Evolutionary conservation across 2,888 invertebrate species (phyloP), one percentile per base, ranked within the genome.

Genomic region (Andrena flavipes): DNA sequence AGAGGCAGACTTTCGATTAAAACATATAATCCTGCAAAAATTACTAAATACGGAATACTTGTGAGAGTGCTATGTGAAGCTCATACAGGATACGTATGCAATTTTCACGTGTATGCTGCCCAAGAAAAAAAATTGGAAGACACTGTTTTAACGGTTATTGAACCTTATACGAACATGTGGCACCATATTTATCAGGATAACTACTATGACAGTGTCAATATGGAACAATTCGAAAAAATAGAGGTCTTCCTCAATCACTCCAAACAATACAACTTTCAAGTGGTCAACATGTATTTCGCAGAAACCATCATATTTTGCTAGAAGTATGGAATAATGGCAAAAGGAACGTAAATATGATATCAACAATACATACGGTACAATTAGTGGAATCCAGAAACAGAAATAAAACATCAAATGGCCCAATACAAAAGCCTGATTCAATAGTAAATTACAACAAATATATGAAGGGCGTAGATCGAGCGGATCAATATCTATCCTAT

Each of bases 1-100:
- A 29, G 85, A 69, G 87, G 89, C 20, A 73, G 62, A 71, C 63
- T 51, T 0, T 63, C 35, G 5, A 16, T 64, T 7, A 56, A 16
- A 56, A 56, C 64, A 5, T 72, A 72, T 16, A 72, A 72, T 72
- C 54, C 72, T 72, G 33, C 33, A 33, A 33, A 33, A 33, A 33
- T 33, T 33, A 33, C 33, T 1, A 33, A 33, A 33, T 33, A 64
- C 64, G 72, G 54, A 13, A 73, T 64, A 73, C 42, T 73, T 4
- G 72, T 65, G 0, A 56, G 64, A 73, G 30, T 8, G 6, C 16
- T 73, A 0, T 56, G 20, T 59, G 73, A 65, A 65, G 20, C 64
- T 30, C 42, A 1, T 20, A 65, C 73, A 5, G 64, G 73, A 65
- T 73, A 73, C 64, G 10, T 65, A 10, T 73, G 5, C 16, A 73